phyloP scores from a whole-genome alignment of 2,113 vertebrate species.

The Peucedramus taeniatus region DNA sequence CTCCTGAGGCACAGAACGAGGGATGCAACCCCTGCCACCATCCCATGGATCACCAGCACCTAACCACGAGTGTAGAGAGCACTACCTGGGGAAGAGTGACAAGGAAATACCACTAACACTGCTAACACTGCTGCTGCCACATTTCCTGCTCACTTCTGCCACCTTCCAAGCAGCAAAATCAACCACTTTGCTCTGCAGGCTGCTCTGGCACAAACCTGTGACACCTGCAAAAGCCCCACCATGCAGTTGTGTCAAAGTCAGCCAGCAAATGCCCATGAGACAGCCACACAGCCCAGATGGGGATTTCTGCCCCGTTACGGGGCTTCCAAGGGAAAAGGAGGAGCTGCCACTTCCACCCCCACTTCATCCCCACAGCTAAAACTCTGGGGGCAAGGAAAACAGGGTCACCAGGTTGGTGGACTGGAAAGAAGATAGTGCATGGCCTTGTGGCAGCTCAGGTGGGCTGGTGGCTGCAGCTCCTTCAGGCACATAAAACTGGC shows the following conservation, averaged over 20 bases:
- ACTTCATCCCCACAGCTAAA: not conserved
- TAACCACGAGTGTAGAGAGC: fast-evolving
- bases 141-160: not conserved
- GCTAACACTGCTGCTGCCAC: not conserved
- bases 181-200: not conserved
- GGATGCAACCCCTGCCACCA: not conserved
- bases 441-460: not conserved
- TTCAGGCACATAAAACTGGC: not conserved
- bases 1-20: not conserved
- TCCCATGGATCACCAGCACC: not conserved
- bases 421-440: not conserved
- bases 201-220: not conserved
- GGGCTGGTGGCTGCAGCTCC: not conserved
- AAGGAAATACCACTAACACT: fast-evolving
- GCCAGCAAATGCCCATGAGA: fast-evolving
- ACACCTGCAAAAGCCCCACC: not conserved
- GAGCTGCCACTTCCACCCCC: not conserved
- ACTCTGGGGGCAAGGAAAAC: not conserved
- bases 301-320: fast-evolving
- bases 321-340: not conserved
- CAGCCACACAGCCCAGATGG: not conserved
- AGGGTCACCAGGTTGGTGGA: fast-evolving
- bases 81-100: not conserved
- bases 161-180: not conserved
- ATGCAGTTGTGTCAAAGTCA: not conserved